Evolutionary conservation across 2,888 invertebrate genomes (phyloP), one percentile per base, ranked within the genome.

Genomic region (Cyclophora punctaria): DNA sequence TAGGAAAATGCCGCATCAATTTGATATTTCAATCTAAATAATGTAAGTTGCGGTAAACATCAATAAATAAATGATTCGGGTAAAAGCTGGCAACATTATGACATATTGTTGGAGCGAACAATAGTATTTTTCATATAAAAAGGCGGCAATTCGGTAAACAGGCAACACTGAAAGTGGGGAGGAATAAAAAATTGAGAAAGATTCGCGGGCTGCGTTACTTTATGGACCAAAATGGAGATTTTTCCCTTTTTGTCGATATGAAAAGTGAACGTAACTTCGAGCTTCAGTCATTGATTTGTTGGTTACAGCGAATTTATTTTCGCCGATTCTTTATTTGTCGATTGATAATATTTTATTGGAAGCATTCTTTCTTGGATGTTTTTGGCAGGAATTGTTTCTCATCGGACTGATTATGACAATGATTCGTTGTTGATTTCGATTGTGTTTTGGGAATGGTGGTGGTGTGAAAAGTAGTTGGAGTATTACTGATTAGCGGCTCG

Each of bases 91-190:
- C 57, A 69, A 67, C 69, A 71, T 74, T 75, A 74, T 78, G 78
- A 80, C 78, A 79, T 78, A 80, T 79, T 80, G 76, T 75, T 61
- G 60, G 58, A 56, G 58, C 61, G 67, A 73, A 80, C 78, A 80
- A 81, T 75, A 64, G 71, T 63, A 70, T 75, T 75, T 78, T 77
- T 76, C 70, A 73, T 71, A 59, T 55, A 60, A 58, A 58, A 57
- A 57, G 54, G 52, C 56, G 51, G 52, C 56, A 54, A 59, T 57
- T 52, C 55, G 44, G 57, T 59, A 56, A 57, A 59, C 53, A 59
- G 51, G 40, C 48, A 40, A 37, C 37, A 37, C 37, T 37, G 37
- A 44, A 42, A 48, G 41, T 47, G 42, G 44, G 46, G 44, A 7
- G 44, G 50, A 52, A 58, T 52, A 50, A 47, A 54, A 46, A 48